Base-by-base conservation (phyloP, 92 coral and sea anemone species). In the Porites evermanni region DNA sequence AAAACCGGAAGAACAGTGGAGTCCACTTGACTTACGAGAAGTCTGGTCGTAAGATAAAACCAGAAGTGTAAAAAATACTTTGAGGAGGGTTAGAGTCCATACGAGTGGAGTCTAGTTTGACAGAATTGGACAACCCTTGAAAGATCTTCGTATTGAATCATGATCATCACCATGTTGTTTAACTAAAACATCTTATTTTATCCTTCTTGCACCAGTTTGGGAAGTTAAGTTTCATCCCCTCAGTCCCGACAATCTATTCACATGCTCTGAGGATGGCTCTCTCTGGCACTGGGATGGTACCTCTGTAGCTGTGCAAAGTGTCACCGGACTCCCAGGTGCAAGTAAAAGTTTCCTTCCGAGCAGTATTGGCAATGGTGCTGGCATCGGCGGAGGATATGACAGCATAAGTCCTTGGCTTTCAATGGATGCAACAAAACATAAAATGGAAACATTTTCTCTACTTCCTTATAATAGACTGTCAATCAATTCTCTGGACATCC, bases 271-370 rank as follows among this genome's bases (percentile, higher is more conserved):
- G 72, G 99, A 97, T 53, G 99, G 99, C 81, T 93, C 98, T 47
- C 72, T 97, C 18, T 97, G 99, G 98, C 99, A 95, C 80, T 97
- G 99, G 99, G 98, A 97, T 84, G 99, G 99, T 8, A 88, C 99
- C 12, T 92, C 98, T 8, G 94, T 97, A 93, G 94, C 92, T 17
- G 84, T 81, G 17, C 83, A 75, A 77, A 85, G 75, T 56, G 85
- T 81, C 64, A 70, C 88, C 10, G 70, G 89, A 32, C 72, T 85
- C 11, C 83, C 90, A 59, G 87, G 88, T 26, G 44, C 93, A 63
- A 93, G 56, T 77, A 85, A 84, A 53, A 66, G 87, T 79, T 80
- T 79, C 77, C 58, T 78, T 20, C 78, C 91, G 50, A 81, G 83
- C 52, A 61, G 78, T 19, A 71, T 88, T 9, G 65, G 79, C 53